Evolutionary conservation across 2,797 vertebrate genomes (phyloP).

Genomic region (Perodicticus potto): DNA sequence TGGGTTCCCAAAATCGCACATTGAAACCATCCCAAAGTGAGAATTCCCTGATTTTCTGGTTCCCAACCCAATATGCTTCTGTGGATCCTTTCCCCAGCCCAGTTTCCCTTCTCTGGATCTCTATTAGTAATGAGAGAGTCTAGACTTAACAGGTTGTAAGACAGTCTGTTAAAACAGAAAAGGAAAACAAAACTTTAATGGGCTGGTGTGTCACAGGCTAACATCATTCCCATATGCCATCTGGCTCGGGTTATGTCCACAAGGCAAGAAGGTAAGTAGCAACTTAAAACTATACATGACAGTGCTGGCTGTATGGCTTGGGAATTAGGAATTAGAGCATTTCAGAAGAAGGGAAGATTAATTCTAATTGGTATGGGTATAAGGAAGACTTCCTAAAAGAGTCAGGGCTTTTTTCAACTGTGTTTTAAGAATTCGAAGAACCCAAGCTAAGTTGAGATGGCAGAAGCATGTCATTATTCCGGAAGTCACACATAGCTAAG

Average conservation of each 20-base stretch:
- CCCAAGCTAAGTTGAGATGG: not conserved
- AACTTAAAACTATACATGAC: not conserved
- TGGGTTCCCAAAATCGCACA: not conserved
- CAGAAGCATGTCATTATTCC: not conserved
- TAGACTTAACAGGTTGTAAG: not conserved
- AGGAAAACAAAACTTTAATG: not conserved
- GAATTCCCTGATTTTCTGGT: no score
- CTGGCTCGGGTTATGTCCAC: not conserved
- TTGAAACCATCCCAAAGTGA: no score
- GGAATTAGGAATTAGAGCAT: not conserved
- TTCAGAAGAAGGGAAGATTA: not conserved
- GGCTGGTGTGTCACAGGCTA: not conserved
- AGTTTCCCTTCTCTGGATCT: not conserved
- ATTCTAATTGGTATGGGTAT: not conserved
- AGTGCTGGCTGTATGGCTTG: not conserved
- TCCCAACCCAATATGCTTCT: no score
- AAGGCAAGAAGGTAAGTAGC: not conserved
- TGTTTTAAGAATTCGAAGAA: constrained; percentile 7
- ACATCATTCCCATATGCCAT: not conserved
- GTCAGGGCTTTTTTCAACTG: not conserved
- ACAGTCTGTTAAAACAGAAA: not conserved
- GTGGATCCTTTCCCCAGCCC: not conserved
- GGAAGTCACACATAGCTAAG: not conserved
- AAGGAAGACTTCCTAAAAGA: not conserved
- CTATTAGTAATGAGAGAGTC: not conserved